Base-by-base conservation (phyloP, 1,140 invertebrate species). In the Halotydeus destructor region DNA sequence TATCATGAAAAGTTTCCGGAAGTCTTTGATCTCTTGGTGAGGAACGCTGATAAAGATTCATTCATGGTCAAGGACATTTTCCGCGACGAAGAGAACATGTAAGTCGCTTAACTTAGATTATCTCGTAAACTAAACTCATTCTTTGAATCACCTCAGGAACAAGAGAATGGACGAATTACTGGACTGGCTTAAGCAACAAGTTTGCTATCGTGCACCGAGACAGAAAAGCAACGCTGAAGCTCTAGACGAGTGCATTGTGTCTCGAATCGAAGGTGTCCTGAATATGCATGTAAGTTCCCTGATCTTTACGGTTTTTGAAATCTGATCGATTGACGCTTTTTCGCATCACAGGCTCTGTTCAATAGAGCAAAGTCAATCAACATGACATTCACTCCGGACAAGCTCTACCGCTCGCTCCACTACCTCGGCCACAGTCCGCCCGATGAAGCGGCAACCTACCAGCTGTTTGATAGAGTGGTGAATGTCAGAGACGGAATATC, bases 401-500 rank as follows among this genome's bases (percentile, higher is more conserved):
- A 42, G 47, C 46, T 28, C 38, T 52, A 3, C 43, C 41, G 52
- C 78, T 81, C 36, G 70, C 74, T 51, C 60, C 84, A 6, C 54
- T 89, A 1, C 76, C 71, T 54, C 40, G 39, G 36, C 53, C 51
- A n/a, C 41, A 65, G 37, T 19, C 50, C 67, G 2, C 73, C 78
- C 0, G 82, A 86, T 60, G 60, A 67, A 0, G 61, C 57, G 12
- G 67, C 72, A 0, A 66, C 64, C 3, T 76, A 71, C 55, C 50
- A 64, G 45, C 51, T 94, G 31, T 76, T 80, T 48, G 85, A 94
- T 57, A 67, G 88, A 41, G 72, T 96, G 28, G 69, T 89, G 2
- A 73, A 75, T 50, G 69, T 79, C 0, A 65, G 74, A 26, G 67
- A 72, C 33, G 69, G 70, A 35, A 77, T 72, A 50, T 69, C 70